Percentiles rank a stretch among this genome's conserved stretches.
These are phyloP conservation scores for Morbakka virulenta DNA, from an alignment of 30 jellyfish, hydroid and myxozoan genomes.

Conservation along the genomic window DNA sequence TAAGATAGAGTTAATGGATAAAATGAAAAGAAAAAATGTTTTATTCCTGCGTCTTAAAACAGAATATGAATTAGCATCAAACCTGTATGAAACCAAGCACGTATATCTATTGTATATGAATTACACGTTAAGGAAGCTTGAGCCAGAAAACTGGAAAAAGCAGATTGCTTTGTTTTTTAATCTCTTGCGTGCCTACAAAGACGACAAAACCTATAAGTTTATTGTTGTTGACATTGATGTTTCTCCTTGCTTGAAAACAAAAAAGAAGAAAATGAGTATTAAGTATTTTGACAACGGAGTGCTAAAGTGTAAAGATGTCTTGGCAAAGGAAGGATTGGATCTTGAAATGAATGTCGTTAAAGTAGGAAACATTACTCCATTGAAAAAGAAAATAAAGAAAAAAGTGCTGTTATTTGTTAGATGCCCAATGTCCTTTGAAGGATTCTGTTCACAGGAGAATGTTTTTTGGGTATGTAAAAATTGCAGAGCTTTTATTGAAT, in stretches of 20 bases:
- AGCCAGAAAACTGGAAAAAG: slow-evolving; percentile 16
- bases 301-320: slow-evolving; percentile 43
- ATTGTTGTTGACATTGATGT: slow-evolving; percentile 35
- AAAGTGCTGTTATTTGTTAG: slow-evolving; percentile 28
- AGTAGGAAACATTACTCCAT: slow-evolving; percentile 3
- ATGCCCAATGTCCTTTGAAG: slow-evolving; percentile 58
- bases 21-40: slow-evolving; percentile 15
- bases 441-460: slow-evolving; percentile 20
- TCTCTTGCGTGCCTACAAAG: neutral
- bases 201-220: slow-evolving; percentile 10
- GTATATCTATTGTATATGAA: slow-evolving; percentile 16
- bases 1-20: slow-evolving; percentile 13
- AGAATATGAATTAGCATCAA: slow-evolving; percentile 36
- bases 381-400: slow-evolving; percentile 14
- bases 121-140: neutral
- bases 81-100: slow-evolving; percentile 9
- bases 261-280: slow-evolving; percentile 15
- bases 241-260: neutral
- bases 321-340: slow-evolving; percentile 42
- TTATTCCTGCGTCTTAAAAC: slow-evolving; percentile 13
- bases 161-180: slow-evolving; percentile 34
- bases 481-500: slow-evolving; percentile 46
- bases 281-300: slow-evolving; percentile 44
- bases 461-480: slow-evolving; percentile 37
- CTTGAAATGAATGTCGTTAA: slow-evolving; percentile 16